Evolutionary conservation across 2,797 vertebrate genomes (phyloP), one percentile per base, ranked within the genome.

Genomic region (Anguilla anguilla): DNA sequence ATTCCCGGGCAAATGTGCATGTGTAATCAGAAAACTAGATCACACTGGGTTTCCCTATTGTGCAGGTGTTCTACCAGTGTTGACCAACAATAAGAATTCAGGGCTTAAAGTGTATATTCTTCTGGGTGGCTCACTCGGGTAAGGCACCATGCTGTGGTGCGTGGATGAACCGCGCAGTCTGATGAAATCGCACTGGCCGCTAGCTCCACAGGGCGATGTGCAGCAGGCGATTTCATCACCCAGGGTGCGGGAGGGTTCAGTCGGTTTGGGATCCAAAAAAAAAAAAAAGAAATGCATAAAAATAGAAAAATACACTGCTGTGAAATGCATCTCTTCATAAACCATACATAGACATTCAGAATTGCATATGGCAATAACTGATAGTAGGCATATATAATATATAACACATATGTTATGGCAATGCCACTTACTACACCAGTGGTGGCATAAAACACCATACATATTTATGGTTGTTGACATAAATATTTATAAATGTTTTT

Each of bases 21-120:
- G 84, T 88, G 89, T 92, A 93, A 94, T 93, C 91, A 92, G 89
- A 87, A 91, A 92, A 88, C 91, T 93, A 94, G 90, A 43, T 92
- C 92, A 93, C 91, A 0, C 91, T 93, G 88, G 93, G 94, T 92
- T 92, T 91, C 90, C 91, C 86, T 94, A 92, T 94, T 93, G 91
- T 90, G 92, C 90, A 91, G 85, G 87, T 31, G 3, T 11, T 84
- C 28, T 46, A 17, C 3, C 43, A 25, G 7, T 31, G 51, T 57
- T 84, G 53, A 84, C 53, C 82, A 55, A 11, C 28, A 84, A 57
- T 19, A 31, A 55, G 49, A n/a, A 28, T 7, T 15, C 51, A 51
- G 11, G 11, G 6, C 82, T 49, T 31, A 13, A 9, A 6, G 25
- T 51, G 3, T 5, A 43, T 3, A 13, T 59, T 22, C 17, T 25